Conservation (phyloP, 2,113 vertebrate genomes). For the Enhydra lutris region DNA sequence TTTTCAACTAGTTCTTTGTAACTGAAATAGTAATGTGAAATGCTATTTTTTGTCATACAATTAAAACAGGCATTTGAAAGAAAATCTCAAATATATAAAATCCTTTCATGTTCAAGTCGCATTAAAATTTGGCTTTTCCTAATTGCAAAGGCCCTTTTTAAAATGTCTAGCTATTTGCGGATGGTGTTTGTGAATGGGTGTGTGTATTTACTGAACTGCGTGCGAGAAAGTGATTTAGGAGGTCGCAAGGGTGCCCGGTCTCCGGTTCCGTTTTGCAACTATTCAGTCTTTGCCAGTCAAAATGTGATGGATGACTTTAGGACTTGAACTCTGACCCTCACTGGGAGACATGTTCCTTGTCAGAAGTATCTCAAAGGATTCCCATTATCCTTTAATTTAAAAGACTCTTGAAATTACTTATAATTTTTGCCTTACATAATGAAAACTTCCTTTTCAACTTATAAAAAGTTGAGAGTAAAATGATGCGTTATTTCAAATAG, state of each 20-base stretch:
- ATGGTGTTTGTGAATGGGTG: not conserved
- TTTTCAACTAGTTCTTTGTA: not conserved
- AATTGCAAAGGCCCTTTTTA: not conserved
- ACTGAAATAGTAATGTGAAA: not conserved
- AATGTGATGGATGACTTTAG: constrained; percentile 67
- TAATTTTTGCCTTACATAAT: constrained; percentile 51
- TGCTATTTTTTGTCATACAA: not conserved
- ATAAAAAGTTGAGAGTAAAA: constrained; percentile 42
- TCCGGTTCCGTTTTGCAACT: not conserved
- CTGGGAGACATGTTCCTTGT: constrained; percentile 21
- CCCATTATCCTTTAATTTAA: constrained; percentile 51
- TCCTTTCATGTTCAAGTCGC: not conserved
- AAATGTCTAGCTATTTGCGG: not conserved
- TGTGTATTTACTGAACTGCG: not conserved
- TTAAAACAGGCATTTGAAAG: not conserved
- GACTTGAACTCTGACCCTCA: constrained; percentile 65
- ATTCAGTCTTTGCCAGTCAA: constrained; percentile 19
- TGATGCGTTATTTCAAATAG: not conserved
- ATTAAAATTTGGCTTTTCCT: not conserved
- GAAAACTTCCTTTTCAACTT: constrained; percentile 36
- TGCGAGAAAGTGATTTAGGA: constrained; percentile 52
- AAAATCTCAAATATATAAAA: not conserved
- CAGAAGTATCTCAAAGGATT: constrained; percentile 43
- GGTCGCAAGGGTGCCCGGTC: not conserved
- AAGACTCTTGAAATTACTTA: constrained; percentile 34